Percentiles rank a stretch among this genome's conserved stretches.
These are phyloP conservation scores for Manis crassicaudata DNA, from an alignment of 2,797 vertebrate genomes.

Conservation along the genomic window DNA sequence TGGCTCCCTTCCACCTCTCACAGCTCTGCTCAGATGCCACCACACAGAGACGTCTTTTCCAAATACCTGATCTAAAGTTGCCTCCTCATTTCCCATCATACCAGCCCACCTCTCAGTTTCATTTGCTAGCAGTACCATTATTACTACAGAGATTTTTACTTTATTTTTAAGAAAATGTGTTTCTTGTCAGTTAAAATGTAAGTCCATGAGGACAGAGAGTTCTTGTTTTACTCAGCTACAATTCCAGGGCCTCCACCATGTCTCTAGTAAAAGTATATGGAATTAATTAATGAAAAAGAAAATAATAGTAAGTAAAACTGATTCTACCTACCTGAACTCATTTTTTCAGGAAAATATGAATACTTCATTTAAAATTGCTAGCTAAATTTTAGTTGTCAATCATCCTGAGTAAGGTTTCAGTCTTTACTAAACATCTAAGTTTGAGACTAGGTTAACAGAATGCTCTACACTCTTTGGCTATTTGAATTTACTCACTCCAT, in stretches of 20 bases:
- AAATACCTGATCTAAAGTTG: neutral
- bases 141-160: neutral
- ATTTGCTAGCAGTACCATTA: neutral
- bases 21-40: neutral
- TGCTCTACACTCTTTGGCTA: neutral
- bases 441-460: slow-evolving; percentile 11
- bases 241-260: neutral
- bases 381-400: neutral
- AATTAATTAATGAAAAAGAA: neutral
- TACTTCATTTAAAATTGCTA: neutral
- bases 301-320: neutral
- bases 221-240: neutral
- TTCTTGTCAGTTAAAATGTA: neutral
- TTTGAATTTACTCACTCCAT: neutral
- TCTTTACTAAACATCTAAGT: neutral
- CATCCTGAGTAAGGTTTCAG: neutral
- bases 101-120: neutral
- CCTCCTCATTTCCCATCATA: neutral
- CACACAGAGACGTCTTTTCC: neutral
- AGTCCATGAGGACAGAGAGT: neutral
- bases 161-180: neutral
- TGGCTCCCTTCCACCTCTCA: neutral
- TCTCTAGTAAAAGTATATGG: neutral
- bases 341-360: neutral
- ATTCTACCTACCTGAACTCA: neutral